Evolutionary conservation across 2,113 vertebrate genomes (phyloP).

Genomic region (Leucopsar rothschildi): DNA sequence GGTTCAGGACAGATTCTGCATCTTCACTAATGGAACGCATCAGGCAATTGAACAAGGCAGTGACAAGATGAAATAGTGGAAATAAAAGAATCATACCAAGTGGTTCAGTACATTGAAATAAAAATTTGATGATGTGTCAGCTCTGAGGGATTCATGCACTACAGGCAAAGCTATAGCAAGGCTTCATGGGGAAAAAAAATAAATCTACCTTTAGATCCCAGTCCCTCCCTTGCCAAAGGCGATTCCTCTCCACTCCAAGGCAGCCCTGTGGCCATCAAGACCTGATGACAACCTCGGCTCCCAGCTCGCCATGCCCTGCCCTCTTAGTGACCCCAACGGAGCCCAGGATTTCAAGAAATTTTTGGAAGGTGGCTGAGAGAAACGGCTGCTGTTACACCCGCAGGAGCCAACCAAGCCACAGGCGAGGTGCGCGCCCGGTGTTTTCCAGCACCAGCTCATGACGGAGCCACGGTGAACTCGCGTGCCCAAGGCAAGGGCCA

Average conservation of each 20-base stretch:
- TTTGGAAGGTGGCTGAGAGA: background rate
- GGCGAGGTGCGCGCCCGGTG: accelerated
- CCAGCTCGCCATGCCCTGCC: background rate
- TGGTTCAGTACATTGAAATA: background rate
- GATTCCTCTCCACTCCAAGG: background rate
- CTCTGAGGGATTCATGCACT: background rate
- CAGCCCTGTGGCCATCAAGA: background rate
- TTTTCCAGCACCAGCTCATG: accelerated
- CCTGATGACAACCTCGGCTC: background rate
- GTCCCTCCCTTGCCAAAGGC: background rate
- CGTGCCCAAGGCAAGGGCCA: accelerated
- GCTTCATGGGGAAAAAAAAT: no score
- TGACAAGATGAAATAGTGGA: background rate
- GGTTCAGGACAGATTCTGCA: background rate
- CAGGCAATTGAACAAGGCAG: background rate
- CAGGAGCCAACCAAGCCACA: background rate
- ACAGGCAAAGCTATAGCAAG: background rate
- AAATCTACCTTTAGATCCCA: no score
- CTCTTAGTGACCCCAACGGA: accelerated
- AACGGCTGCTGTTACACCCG: accelerated
- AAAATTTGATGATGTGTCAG: background rate
- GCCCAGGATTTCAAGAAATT: accelerated
- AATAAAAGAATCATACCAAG: background rate
- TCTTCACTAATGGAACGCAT: background rate
- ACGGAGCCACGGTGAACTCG: accelerated